Conservation (phyloP, 2,888 invertebrate species). For the Matsumyia berberina region DNA sequence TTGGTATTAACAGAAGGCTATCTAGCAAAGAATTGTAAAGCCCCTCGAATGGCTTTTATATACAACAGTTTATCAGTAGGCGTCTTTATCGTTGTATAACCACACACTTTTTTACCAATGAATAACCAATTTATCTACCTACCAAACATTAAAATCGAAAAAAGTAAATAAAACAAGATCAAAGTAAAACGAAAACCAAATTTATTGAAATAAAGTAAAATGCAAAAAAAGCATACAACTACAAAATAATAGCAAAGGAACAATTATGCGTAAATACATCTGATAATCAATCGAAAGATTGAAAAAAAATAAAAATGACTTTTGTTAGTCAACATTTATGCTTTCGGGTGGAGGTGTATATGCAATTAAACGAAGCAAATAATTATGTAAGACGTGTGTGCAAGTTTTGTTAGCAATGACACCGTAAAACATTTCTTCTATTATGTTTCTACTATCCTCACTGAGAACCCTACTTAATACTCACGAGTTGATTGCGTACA, state of each 20-base stretch:
- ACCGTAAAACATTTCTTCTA: background rate
- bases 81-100: slow-evolving; percentile 13
- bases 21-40: background rate
- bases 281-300: slow-evolving; percentile 20
- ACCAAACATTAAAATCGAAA: slow-evolving; percentile 20
- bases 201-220: slow-evolving; percentile 50
- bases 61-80: background rate
- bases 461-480: slow-evolving; percentile 81
- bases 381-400: slow-evolving; percentile 26
- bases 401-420: slow-evolving; percentile 67
- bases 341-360: slow-evolving; percentile 24
- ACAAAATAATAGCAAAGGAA: slow-evolving; percentile 45
- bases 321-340: slow-evolving; percentile 41
- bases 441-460: slow-evolving; percentile 75
- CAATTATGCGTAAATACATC: slow-evolving; percentile 14
- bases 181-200: slow-evolving; percentile 52
- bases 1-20: background rate
- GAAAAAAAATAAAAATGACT: slow-evolving; percentile 8
- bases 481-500: slow-evolving; percentile 86
- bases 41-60: background rate
- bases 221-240: slow-evolving; percentile 10
- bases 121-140: slow-evolving; percentile 38
- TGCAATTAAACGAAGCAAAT: slow-evolving; percentile 35
- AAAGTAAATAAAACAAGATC: slow-evolving; percentile 51
- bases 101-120: background rate